These are phyloP conservation scores for Nomada fucata DNA, from an alignment of 2,888 invertebrate species.

Conservation along the genomic window DNA sequence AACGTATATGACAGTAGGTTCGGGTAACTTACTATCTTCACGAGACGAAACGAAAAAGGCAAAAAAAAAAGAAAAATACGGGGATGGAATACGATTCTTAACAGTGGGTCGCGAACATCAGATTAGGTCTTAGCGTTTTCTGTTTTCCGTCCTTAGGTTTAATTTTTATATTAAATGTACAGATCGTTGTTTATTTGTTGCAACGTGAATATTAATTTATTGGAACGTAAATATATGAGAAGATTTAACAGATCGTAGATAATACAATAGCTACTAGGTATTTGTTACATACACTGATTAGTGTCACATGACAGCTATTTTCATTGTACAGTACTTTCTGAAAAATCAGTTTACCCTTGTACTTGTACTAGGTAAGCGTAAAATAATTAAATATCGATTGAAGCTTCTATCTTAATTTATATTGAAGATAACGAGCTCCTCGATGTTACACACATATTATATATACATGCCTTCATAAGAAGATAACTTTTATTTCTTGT, in stretches of 20 bases:
- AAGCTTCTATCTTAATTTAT: slow-evolving; percentile 61
- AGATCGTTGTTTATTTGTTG: slow-evolving; percentile 76
- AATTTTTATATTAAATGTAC: slow-evolving; percentile 82
- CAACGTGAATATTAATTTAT: slow-evolving; percentile 74
- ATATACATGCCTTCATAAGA: slow-evolving; percentile 54
- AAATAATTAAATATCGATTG: slow-evolving; percentile 46
- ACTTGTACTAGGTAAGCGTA: slow-evolving; percentile 61
- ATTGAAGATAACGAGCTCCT: slow-evolving; percentile 49
- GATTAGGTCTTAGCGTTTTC: slow-evolving; percentile 77
- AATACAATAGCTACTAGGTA: slow-evolving; percentile 56
- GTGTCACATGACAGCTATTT: slow-evolving; percentile 63
- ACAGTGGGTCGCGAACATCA: slow-evolving; percentile 64
- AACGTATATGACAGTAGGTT: not conserved
- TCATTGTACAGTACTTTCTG: slow-evolving; percentile 69
- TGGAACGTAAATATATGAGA: slow-evolving; percentile 62
- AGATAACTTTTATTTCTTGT: slow-evolving; percentile 51
- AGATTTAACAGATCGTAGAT: slow-evolving; percentile 63
- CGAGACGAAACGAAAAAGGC: not conserved
- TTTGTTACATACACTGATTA: slow-evolving; percentile 65
- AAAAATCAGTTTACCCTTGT: slow-evolving; percentile 63
- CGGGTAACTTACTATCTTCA: slow-evolving; percentile 22
- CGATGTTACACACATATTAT: slow-evolving; percentile 39
- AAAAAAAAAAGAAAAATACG: not conserved
- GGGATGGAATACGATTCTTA: slow-evolving; percentile 20
- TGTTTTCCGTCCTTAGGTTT: slow-evolving; percentile 83